Evolutionary conservation across 2,888 invertebrate genomes (phyloP), one percentile per base, ranked within the genome.

Genomic region (Melitaea athalia): DNA sequence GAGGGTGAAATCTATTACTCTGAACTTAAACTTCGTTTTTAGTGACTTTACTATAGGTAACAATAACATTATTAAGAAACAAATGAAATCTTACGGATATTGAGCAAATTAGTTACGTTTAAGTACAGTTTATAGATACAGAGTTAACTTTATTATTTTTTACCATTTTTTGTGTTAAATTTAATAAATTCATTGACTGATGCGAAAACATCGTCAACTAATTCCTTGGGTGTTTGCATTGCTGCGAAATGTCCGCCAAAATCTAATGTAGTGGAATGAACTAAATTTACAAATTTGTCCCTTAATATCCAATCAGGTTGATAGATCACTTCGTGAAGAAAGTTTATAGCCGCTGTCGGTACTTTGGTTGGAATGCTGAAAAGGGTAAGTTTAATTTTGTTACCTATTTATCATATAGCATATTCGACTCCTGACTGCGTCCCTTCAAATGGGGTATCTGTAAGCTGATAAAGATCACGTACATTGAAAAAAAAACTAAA

Each of bases 231-330:
- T 57, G 95, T 94, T 80, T 98, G 97, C 72, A 98, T 89, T 0
- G 96, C 97, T 0, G 96, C 96, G 86, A 98, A 98, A 85, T 98
- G 98, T 0, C 98, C 98, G 1, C 97, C 97, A 12, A 94, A 88
- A 0, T 94, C 87, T 63, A 94, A 81, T 45, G 95, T 93, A 0
- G 94, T 95, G 68, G 94, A 94, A 45, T 95, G 95, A 3, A 96
- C 93, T 43, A 98, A 77, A 79, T 97, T 96, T 0, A 78, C 81
- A 80, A 92, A 97, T 77, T 94, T 95, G 45, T 94, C 93, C 57
- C 88, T 86, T 5, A 97, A 78, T 45, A 96, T 84, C 79, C 93
- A 94, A 72, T 95, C 94, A 0, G 96, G 94, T 64, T 92, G 86
- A 64, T 94, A 94, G 3, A 91, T 38, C 0, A 98, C 78, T 81